Evolutionary conservation across 1,140 invertebrate species (phyloP), one percentile per base, ranked within the genome.

Genomic region (Parasteatoda tepidariorum): DNA sequence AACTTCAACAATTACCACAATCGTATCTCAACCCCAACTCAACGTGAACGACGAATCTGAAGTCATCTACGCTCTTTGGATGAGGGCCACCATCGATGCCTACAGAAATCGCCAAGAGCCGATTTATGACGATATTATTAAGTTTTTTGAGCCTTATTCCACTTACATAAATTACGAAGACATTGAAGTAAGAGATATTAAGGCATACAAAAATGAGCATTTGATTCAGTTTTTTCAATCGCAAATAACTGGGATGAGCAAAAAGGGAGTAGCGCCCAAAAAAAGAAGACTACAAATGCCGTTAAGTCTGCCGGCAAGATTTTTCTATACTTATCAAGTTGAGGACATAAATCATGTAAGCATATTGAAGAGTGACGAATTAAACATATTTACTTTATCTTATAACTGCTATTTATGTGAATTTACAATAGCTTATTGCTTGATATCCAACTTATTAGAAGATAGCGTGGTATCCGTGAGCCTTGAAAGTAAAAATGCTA

Each of bases 331-430:
- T 31, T 73, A 55, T 18, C 30, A 73, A 28, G 6, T 48, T 9
- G 28, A 30, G 4, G 54, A 57, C 9, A n/a, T 57, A 30, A 31
- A 28, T n/a, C 22, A 22, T 1, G 3, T 31, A 15, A 6, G 3
- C 1, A 73, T 15, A 2, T 57, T 33, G 18, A 13, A 68, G 34
- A 24, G n/a, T 7, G 26, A 57, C n/a, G 26, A 3, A 6, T 13
- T 5, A 2, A 33, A 30, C 9, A 48, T 31, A 11, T 73, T 73
- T 73, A 55, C 48, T n/a, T 13, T 73, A n/a, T n/a, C n/a, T n/a
- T n/a, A n/a, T n/a, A n/a, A n/a, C n/a, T n/a, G n/a, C n/a, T 73
- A 73, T 57, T 33, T 73, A 22, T n/a, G 54, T 2, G 41, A 73
- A 31, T 55, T 73, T 18, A 57, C 3, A 5, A 30, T 73, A 5